phyloP scores from a whole-genome alignment of 2,797 vertebrate genomes.

The Chromobotia macracanthus region DNA sequence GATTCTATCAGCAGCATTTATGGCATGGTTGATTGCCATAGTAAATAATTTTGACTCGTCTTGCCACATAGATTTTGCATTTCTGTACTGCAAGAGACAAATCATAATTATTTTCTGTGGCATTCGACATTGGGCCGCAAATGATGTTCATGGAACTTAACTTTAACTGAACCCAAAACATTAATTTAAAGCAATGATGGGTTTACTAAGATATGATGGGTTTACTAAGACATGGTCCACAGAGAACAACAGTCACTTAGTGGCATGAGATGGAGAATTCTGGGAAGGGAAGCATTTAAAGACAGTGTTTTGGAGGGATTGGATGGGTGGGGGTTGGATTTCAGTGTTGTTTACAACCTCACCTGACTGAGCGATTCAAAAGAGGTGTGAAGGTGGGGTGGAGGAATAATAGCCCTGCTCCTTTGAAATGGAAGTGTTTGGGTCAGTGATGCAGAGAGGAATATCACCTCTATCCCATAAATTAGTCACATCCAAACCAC shows the following conservation, averaged over 20 bases:
- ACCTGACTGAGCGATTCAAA: slow-evolving; percentile 63
- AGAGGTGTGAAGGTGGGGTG: slow-evolving; percentile 70
- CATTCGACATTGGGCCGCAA: not conserved
- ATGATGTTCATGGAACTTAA: not conserved
- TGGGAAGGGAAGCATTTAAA: slow-evolving; percentile 43
- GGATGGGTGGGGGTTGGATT: slow-evolving; percentile 36
- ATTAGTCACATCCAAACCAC: slow-evolving; percentile 54
- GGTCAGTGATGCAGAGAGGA: slow-evolving; percentile 60
- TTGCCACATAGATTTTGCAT: not conserved
- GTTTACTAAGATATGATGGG: not conserved
- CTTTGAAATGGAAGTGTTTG: slow-evolving; percentile 76
- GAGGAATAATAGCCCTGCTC: slow-evolving; percentile 60
- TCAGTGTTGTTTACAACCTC: slow-evolving; percentile 67
- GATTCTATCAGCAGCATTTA: not conserved
- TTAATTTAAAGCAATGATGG: slow-evolving; percentile 6
- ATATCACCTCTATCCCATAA: slow-evolving; percentile 38
- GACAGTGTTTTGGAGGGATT: slow-evolving; percentile 14
- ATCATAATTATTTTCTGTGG: not conserved
- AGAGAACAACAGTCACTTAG: slow-evolving; percentile 30
- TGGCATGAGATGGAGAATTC: slow-evolving; percentile 6
- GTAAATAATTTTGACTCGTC: not conserved
- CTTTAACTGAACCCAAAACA: slow-evolving; percentile 7
- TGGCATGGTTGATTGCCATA: not conserved
- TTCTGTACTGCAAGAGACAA: not conserved
- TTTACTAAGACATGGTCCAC: not conserved